phyloP scores from a whole-genome alignment of 2,113 vertebrate species.

The Mugil cephalus region DNA sequence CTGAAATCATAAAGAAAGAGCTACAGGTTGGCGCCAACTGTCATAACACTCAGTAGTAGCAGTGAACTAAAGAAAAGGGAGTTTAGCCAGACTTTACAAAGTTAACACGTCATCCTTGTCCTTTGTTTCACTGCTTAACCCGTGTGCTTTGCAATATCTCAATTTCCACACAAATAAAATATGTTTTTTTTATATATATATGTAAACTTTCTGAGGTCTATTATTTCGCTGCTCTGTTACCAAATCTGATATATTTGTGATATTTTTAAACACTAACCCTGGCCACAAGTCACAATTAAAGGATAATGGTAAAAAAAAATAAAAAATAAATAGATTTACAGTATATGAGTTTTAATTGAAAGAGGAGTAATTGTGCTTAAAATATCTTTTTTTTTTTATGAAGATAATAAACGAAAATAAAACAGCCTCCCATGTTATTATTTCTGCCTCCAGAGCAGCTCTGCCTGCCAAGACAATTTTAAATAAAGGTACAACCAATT shows the following conservation, averaged over 20 bases:
- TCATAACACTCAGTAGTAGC: too few relatives aligned
- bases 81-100: not conserved
- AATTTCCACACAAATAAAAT: not conserved
- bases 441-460: constrained; percentile 49
- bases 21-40: too few relatives aligned
- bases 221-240: too few relatives aligned
- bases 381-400: not conserved
- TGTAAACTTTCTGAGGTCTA: too few relatives aligned
- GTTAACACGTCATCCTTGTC: not conserved
- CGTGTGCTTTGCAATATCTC: not conserved
- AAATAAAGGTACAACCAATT: constrained; percentile 42
- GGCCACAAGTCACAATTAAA: not conserved
- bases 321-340: constrained; percentile 5
- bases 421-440: constrained; percentile 4
- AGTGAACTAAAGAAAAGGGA: not conserved
- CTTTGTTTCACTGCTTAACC: not conserved
- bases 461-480: constrained; percentile 5
- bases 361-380: not conserved
- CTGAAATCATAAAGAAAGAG: too few relatives aligned
- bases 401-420: not conserved
- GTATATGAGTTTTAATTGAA: not conserved
- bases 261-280: not conserved
- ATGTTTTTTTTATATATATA: too few relatives aligned
- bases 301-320: not conserved
- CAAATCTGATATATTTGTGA: too few relatives aligned